A percentile compares a stretch with the other conserved stretches of the same genome.
These are phyloP conservation scores for Harpalus rufipes DNA, from an alignment of 2,888 invertebrate genomes.

Conservation along the genomic window DNA sequence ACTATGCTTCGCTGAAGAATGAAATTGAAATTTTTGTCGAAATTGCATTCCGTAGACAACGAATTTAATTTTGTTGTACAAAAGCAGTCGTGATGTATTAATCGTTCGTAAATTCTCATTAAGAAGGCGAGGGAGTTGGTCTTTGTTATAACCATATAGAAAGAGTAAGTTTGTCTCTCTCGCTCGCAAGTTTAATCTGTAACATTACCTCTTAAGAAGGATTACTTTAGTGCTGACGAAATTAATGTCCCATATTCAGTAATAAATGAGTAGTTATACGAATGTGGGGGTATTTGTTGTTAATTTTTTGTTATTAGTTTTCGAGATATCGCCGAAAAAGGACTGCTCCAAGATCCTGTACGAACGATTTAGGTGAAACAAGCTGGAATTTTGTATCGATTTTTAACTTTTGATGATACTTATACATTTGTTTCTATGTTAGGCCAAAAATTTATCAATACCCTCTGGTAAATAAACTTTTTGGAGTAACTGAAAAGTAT, in stretches of 20 bases:
- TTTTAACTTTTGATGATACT: too few relatives aligned
- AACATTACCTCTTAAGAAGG: conserved; percentile 8
- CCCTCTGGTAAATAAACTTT: too few relatives aligned
- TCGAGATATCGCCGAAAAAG: too few relatives aligned
- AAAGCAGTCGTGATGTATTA: conserved; percentile 64
- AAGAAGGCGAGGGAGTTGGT: conserved; percentile 13
- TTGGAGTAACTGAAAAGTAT: too few relatives aligned
- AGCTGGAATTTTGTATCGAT: too few relatives aligned
- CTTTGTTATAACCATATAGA: neutral
- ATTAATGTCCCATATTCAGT: neutral
- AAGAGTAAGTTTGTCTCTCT: conserved; percentile 16
- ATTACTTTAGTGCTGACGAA: neutral
- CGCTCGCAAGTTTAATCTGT: conserved; percentile 10
- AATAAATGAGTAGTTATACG: neutral
- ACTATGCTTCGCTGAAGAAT: conserved; percentile 56
- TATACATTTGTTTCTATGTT: too few relatives aligned
- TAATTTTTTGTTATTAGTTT: too few relatives aligned
- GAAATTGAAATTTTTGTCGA: conserved; percentile 65
- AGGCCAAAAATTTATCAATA: too few relatives aligned
- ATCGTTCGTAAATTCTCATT: conserved; percentile 65
- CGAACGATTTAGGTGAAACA: too few relatives aligned
- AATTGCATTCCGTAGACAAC: conserved; percentile 65
- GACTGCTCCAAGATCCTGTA: too few relatives aligned
- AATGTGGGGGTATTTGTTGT: too few relatives aligned
- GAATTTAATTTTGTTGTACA: conserved; percentile 60